phyloP scores from a whole-genome alignment of 2,888 invertebrate species.

The Papilio demoleus region DNA sequence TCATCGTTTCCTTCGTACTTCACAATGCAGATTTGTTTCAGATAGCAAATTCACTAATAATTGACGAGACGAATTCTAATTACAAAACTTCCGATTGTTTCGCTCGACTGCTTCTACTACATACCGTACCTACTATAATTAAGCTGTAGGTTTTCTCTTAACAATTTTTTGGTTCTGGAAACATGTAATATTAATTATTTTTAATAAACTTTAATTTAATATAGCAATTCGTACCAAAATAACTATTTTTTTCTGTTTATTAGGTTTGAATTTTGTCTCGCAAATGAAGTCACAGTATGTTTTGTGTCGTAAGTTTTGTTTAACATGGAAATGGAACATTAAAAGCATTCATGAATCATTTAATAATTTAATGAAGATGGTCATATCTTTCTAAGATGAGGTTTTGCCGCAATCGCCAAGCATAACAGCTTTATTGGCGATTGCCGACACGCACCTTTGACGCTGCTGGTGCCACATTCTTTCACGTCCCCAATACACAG shows the following conservation, averaged over 20 bases:
- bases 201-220: no score
- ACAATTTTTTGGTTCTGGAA: not conserved
- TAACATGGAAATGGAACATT: no score
- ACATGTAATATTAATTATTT: no score
- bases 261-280: no score
- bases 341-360: not conserved
- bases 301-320: no score
- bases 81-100: conserved; percentile 19
- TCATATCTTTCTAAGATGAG: conserved; percentile 11
- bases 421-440: conserved; percentile 27
- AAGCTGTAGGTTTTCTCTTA: not conserved
- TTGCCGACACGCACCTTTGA: conserved; percentile 31
- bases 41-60: conserved; percentile 40
- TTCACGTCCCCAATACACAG: conserved; percentile 34
- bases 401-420: conserved; percentile 17
- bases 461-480: conserved; percentile 31
- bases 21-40: conserved; percentile 46
- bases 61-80: conserved; percentile 35
- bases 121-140: not conserved
- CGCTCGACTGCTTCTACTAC: not conserved
- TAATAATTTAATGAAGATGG: not conserved
- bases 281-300: no score
- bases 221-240: no score
- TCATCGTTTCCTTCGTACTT: conserved; percentile 52
- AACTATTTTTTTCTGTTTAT: no score